Evolutionary conservation across 2,888 invertebrate genomes (phyloP), one percentile per base, ranked within the genome.

Genomic region (Patella ulyssiponensis): DNA sequence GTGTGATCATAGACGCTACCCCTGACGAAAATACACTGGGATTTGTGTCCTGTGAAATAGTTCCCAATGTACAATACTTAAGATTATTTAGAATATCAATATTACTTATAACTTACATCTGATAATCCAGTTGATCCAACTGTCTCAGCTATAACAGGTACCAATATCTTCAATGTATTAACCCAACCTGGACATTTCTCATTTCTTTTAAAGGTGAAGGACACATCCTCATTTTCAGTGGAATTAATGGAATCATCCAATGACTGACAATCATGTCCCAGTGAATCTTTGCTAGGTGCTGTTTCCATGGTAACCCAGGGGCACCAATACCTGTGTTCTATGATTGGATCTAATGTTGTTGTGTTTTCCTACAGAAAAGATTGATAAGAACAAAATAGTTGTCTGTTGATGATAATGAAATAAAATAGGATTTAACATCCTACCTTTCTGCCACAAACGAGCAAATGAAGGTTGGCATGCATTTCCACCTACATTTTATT

Each of bases 281-380:
- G 33, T 15, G 54, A 56, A 53, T 33, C n/a, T 23, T 52, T 53
- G 20, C 54, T 54, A 27, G 70, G 23, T 74, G 15, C 23, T 11
- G 54, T 74, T 58, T 20, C 71, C 15, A 71, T 64, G 15, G 75
- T 79, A 75, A 87, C 77, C 88, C 88, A 88, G n/a, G 89, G 88
- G 83, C 89, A 89, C 88, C 88, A 89, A 54, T 82, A 82, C 64
- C 86, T 84, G 78, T 89, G 89, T 77, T 88, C 88, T 15, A 77
- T 81, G 54, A 88, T 64, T 9, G 88, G 89, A 74, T 88, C 86
- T 79, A 89, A 86, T 69, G 69, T 74, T 12, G 82, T 80, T 52
- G 84, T 86, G n/a, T 77, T 80, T 77, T 83, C 81, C 82, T 85
- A 79, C 20, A 78, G 44, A 44, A 7, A 7, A 7, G 1, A 44